These are phyloP conservation scores for Tenualosa ilisha DNA, from an alignment of 2,797 vertebrate genomes.

Conservation along the genomic window DNA sequence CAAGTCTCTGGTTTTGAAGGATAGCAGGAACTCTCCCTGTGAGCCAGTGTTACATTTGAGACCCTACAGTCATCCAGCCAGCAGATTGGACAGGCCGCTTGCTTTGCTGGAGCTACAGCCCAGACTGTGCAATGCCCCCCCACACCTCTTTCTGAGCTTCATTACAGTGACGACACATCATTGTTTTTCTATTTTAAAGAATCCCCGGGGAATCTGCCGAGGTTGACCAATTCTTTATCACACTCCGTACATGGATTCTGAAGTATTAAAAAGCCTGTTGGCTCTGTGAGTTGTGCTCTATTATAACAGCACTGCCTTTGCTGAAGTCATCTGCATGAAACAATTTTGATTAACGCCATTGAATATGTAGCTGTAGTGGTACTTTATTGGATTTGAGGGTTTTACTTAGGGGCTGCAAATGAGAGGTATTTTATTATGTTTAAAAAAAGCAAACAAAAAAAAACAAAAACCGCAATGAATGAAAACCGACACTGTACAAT, in stretches of 20 bases:
- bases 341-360: not conserved
- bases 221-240: not conserved
- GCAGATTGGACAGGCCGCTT: not conserved
- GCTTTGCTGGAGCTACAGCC: not conserved
- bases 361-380: too few species aligned
- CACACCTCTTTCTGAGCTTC: not conserved
- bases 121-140: not conserved
- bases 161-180: not conserved
- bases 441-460: not conserved
- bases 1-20: constrained; percentile 15
- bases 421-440: not conserved
- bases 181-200: not conserved
- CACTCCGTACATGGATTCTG: not conserved
- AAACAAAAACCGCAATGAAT: not conserved
- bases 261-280: not conserved
- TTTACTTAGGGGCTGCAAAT: not conserved
- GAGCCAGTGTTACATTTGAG: constrained; percentile 14
- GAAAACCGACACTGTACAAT: not conserved
- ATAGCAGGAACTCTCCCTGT: constrained; percentile 6
- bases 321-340: not conserved
- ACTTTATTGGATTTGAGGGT: not conserved
- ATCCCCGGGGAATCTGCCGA: not conserved
- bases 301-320: not conserved
- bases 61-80: not conserved
- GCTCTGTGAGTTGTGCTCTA: not conserved